Base-by-base conservation (phyloP, 2,888 invertebrate species). In the Gandaritis pyraliata region DNA sequence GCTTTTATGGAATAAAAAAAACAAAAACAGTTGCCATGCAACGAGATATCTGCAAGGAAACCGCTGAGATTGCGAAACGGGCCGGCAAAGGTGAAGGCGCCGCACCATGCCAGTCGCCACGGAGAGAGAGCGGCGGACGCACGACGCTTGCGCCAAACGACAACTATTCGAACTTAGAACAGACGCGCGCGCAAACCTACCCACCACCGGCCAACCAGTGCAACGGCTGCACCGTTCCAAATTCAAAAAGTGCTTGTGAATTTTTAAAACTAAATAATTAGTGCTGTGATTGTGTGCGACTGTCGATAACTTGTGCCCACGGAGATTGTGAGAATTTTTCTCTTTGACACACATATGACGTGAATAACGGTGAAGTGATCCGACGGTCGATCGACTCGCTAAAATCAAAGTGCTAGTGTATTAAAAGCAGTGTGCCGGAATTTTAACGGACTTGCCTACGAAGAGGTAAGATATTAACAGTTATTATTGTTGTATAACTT, bases 381-480 rank as follows among this genome's bases (percentile, higher is more conserved):
- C 80, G 85, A 86, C 87, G 79, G 81, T 81, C 85, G 83, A 87
- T 89, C 87, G 86, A 85, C 84, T 88, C 82, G 88, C 87, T 88
- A 88, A 90, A 86, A 88, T 87, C 88, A 78, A 87, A 90, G 90
- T 90, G 90, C 85, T 87, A 86, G 90, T 90, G 90, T 86, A 77
- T 85, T 82, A 83, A 71, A 82, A 85, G 80, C 83, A 80, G 85
- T 89, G 88, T 86, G 82, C 85, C 83, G 87, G 90, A 90, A 88
- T 90, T 87, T 92, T 87, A 88, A 89, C 90, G 91, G 91, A 91
- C 84, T 90, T 88, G 87, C 83, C 87, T 85, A 83, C 87, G 84
- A 80, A 79, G 75, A 91, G 90, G 91, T 92, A 90, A 90, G 89
- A 87, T 87, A 81, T 90, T 88, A 87, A 90, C 91, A 88, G 91